Percentiles rank a stretch among this genome's conserved stretches.
These are phyloP conservation scores for Hydrolagus affinis DNA, from an alignment of 2,113 vertebrate species.

Conservation along the genomic window DNA sequence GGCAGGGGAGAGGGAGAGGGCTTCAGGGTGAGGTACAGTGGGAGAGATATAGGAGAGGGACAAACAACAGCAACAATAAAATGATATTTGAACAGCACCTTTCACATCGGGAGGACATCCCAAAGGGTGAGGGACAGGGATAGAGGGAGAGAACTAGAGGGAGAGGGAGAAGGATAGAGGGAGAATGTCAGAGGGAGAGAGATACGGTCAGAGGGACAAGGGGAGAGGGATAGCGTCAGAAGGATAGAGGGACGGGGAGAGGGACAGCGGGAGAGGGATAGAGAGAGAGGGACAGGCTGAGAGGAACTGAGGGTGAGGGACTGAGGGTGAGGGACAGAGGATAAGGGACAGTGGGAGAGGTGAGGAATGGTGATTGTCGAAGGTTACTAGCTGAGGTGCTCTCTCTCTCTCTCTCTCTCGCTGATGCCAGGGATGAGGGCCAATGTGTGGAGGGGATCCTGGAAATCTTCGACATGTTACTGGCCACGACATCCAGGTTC, in stretches of 20 bases:
- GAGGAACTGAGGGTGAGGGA: neutral
- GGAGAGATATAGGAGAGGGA: neutral
- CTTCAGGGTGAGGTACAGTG: neutral
- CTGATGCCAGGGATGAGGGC: conserved; percentile 75
- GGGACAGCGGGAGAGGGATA: neutral
- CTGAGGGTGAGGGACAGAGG: neutral
- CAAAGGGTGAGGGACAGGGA: too few relatives aligned
- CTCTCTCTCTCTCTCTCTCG: neutral
- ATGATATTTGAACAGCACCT: neutral
- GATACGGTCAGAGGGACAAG: neutral
- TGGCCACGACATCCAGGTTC: conserved; percentile 84
- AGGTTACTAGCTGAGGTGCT: neutral
- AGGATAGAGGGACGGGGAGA: neutral
- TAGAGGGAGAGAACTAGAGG: neutral
- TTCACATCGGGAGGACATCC: neutral
- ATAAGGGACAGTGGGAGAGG: too few relatives aligned
- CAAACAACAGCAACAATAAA: neutral
- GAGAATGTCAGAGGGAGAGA: neutral
- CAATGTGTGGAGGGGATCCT: conserved; percentile 93
- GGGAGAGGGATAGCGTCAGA: neutral
- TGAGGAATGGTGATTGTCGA: too few relatives aligned
- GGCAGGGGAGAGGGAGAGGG: neutral
- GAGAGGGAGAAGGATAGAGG: neutral
- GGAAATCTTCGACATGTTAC: conserved; percentile 96
- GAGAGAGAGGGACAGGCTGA: neutral